Evolutionary conservation across 2,888 invertebrate genomes (phyloP).

Genomic region (Conops quadrifasciatus): DNA sequence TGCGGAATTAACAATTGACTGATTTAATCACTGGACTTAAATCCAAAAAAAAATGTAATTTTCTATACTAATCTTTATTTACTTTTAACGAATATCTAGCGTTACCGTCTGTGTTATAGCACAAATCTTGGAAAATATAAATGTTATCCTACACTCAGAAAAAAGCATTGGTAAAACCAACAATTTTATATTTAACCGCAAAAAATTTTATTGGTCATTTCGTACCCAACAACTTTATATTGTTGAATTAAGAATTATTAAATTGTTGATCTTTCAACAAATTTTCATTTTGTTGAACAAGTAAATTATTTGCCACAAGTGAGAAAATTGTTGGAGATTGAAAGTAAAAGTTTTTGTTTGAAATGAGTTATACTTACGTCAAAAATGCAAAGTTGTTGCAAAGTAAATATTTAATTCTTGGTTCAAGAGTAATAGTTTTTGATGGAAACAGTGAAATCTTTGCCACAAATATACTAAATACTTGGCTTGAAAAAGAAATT

Average conservation of each 20-base stretch:
- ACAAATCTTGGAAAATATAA: no score
- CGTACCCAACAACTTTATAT: constrained; percentile 6
- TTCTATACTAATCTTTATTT: no score
- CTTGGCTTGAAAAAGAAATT: constrained; percentile 3
- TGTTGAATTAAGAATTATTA: no score
- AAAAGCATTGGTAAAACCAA: no score
- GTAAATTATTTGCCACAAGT: not conserved
- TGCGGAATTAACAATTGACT: no score
- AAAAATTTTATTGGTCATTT: constrained; percentile 6
- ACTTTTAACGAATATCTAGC: no score
- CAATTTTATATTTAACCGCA: constrained; percentile 24
- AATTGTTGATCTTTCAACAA: not conserved
- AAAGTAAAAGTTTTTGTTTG: constrained; percentile 6
- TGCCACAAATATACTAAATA: constrained; percentile 6
- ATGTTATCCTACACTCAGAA: no score
- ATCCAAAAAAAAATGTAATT: no score
- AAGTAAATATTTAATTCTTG: constrained; percentile 5
- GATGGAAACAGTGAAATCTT: not conserved
- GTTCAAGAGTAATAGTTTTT: constrained; percentile 7
- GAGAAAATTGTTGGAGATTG: constrained; percentile 7
- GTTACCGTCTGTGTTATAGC: no score
- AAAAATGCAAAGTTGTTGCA: no score
- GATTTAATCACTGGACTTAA: no score
- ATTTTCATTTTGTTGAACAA: constrained; percentile 5
- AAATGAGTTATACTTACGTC: constrained; percentile 1